Percentiles rank a stretch among this genome's conserved stretches.
Evolutionary conservation across 2,888 invertebrate species (phyloP).

Genomic region (Apodemia duryi): DNA sequence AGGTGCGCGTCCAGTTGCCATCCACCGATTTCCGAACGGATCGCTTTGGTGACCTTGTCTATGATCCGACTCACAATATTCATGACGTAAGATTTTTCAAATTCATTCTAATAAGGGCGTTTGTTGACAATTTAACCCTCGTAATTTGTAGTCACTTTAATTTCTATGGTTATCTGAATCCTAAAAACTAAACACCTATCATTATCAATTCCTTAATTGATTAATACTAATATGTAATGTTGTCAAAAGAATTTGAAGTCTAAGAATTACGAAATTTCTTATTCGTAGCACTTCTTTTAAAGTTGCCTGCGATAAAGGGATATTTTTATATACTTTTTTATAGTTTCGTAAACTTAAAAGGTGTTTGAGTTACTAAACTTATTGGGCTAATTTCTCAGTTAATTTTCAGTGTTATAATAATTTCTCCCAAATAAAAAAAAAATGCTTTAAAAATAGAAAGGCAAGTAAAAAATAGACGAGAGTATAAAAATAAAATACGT

Average conservation of each 20-base stretch:
- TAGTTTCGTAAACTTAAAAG: not conserved
- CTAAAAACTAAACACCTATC: too few relatives aligned
- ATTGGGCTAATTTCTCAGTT: not conserved
- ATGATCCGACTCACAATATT: constrained; percentile 71
- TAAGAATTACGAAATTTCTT: not conserved
- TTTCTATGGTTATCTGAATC: not conserved
- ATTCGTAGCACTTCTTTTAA: not conserved
- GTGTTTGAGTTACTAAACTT: not conserved
- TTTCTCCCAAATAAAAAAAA: not conserved
- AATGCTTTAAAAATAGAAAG: too few relatives aligned
- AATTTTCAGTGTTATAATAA: too few relatives aligned
- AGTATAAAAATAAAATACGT: not conserved
- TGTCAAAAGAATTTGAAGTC: not conserved
- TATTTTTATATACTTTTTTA: not conserved
- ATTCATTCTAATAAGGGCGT: not conserved
- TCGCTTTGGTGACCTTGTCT: constrained; percentile 68
- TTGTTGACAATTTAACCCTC: not conserved
- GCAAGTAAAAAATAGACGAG: not conserved
- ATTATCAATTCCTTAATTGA: not conserved
- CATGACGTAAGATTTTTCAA: constrained; percentile 76
- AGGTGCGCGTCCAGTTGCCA: constrained; percentile 86
- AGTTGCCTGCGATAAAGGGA: not conserved
- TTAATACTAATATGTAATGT: not conserved
- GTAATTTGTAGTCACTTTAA: too few relatives aligned
- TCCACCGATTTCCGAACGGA: constrained; percentile 86